Percentiles rank a stretch among this genome's conserved stretches.
Evolutionary conservation across 2,113 vertebrate genomes (phyloP).

Genomic region (Spilogale gracilis): DNA sequence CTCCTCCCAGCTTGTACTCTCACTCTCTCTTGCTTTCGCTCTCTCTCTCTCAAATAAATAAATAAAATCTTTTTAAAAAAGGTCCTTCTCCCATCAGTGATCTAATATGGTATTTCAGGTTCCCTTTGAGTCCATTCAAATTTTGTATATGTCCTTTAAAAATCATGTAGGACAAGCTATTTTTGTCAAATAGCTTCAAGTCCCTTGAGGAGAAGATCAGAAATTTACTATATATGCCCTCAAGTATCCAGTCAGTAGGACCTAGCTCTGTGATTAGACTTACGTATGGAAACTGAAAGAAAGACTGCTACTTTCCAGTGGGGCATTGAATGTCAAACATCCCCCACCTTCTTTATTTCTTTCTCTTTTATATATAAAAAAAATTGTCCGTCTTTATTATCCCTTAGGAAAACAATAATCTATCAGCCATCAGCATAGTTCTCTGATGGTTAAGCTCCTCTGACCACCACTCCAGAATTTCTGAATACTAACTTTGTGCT

Average conservation of each 20-base stretch:
- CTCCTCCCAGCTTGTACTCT: no score
- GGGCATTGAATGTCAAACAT: background rate
- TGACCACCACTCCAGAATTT: background rate
- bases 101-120: background rate
- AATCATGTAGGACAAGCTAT: background rate
- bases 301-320: background rate
- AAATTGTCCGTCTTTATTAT: background rate
- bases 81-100: background rate
- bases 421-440: background rate
- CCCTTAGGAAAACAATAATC: background rate
- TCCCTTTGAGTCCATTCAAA: background rate
- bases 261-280: background rate
- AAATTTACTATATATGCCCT: background rate
- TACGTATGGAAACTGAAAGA: background rate
- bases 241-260: background rate
- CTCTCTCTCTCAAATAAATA: no score
- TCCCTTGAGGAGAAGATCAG: background rate
- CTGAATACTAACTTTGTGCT: background rate
- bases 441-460: background rate
- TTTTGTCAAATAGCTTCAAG: background rate
- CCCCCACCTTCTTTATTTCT: background rate
- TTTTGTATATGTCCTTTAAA: background rate
- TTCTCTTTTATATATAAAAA: background rate
- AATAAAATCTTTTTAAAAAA: background rate
- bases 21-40: no score